Base-by-base conservation (phyloP, 2,797 vertebrate species). In the Myotis vivesi region DNA sequence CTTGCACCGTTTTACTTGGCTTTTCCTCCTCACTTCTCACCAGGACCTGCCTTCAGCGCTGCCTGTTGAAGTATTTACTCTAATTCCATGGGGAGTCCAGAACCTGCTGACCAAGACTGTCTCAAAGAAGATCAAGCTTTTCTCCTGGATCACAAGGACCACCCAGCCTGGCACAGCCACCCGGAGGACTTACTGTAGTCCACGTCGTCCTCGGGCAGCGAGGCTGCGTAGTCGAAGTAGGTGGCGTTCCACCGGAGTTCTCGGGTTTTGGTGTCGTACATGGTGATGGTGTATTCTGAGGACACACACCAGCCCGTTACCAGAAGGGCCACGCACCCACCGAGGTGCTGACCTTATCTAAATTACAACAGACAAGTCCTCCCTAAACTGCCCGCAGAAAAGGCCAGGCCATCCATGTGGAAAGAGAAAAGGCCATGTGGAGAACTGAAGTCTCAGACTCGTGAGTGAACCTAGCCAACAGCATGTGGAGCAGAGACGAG, bases 241-340 rank as follows among this genome's bases (percentile, higher is more conserved):
- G 99, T 99, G 97, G 99, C 99, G 51, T 99, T 99, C 99, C 99
- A 99, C 64, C 99, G 99, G 95, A 99, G 98, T 98, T 99, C 99
- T 82, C 99, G 98, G 97, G 98, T 99, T 97, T 99, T 99, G 94
- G 99, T 99, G 98, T 99, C 99, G 2, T 99, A 99, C 99, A 99
- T 99, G 76, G 99, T 99, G 98, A 99, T 99, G 16, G 99, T 99
- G 83, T 99, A 99, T 93, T 99, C 99, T 99, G 93, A 96, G 96
- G 76, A 97, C 95, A 98, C 0, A 97, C 51, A 81, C 13, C 90
- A 96, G 95, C 83, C 87, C 25, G 81, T 97, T 87, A 97, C 92
- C 36, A 1, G 49, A 77, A 82, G 94, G 96, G 84, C 94, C 66
- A 79, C 0, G 92, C 95, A 95, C 97, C 97, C 30, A 6, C 69